These are phyloP conservation scores for Larimichthys polyactis DNA, from an alignment of 2,113 vertebrate species.

Conservation along the genomic window DNA sequence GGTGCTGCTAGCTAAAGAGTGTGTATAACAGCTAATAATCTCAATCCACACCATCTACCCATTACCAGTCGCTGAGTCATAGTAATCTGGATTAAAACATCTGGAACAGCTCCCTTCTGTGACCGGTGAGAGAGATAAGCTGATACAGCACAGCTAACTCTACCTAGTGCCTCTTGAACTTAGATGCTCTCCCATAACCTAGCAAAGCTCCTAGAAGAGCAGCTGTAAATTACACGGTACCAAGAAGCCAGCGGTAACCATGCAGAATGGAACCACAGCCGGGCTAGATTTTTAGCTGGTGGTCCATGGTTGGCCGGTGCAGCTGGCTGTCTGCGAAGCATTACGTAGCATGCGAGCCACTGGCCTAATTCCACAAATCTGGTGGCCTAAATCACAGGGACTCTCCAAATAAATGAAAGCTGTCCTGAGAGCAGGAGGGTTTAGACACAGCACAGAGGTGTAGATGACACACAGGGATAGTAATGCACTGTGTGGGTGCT, in stretches of 20 bases:
- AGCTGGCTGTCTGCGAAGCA: slow-evolving; percentile 62
- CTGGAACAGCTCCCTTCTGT: slow-evolving; percentile 48
- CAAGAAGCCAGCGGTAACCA: slow-evolving; percentile 12
- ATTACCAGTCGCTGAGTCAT: slow-evolving; percentile 57
- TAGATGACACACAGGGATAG: slow-evolving; percentile 58
- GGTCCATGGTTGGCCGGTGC: slow-evolving; percentile 38
- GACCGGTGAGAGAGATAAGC: slow-evolving; percentile 41
- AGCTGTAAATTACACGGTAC: not conserved
- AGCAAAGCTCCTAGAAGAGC: not conserved
- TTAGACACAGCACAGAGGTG: slow-evolving; percentile 60
- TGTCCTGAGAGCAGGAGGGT: slow-evolving; percentile 65
- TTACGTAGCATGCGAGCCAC: slow-evolving; percentile 75
- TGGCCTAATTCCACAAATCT: slow-evolving; percentile 85
- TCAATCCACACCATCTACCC: slow-evolving; percentile 62
- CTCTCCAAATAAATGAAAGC: slow-evolving; percentile 76
- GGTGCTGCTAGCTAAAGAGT: slow-evolving; percentile 38
- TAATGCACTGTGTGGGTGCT: slow-evolving; percentile 32
- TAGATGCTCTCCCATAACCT: not conserved
- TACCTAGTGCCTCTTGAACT: slow-evolving; percentile 18
- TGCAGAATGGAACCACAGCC: slow-evolving; percentile 2
- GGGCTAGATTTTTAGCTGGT: slow-evolving; percentile 14
- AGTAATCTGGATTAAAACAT: slow-evolving; percentile 78
- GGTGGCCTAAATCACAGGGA: slow-evolving; percentile 80
- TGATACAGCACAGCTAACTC: slow-evolving; percentile 21
- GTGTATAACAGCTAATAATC: slow-evolving; percentile 74